A percentile compares a stretch with the other conserved stretches of the same genome.
phyloP scores from a whole-genome alignment of 2,888 invertebrate species.

The Epinotia brunnichana region DNA sequence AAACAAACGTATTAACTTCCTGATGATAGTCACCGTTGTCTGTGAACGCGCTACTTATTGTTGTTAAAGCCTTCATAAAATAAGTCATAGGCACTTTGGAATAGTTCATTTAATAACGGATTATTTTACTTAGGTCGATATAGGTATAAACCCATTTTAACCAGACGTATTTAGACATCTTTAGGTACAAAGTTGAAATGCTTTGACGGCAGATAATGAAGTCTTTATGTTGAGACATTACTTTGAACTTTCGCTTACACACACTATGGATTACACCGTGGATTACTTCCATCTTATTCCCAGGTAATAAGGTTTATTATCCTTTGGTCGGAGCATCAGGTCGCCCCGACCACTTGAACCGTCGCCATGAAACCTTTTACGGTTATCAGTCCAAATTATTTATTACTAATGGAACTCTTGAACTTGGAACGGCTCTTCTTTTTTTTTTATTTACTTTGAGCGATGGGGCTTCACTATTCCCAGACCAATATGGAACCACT shows the following conservation, averaged over 20 bases:
- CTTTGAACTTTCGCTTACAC: constrained; percentile 65
- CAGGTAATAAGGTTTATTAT: constrained; percentile 16
- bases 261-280: constrained; percentile 20
- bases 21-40: no score
- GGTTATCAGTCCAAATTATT: constrained; percentile 75
- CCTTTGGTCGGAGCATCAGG: not conserved
- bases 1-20: no score
- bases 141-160: not conserved
- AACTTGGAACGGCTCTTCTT: constrained; percentile 40
- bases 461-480: constrained; percentile 54
- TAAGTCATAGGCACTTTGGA: no score
- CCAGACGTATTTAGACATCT: constrained; percentile 29
- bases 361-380: constrained; percentile 73
- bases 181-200: constrained; percentile 37
- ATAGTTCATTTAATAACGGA: not conserved
- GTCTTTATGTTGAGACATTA: constrained; percentile 46
- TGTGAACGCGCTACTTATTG: no score
- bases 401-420: constrained; percentile 70
- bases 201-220: constrained; percentile 44
- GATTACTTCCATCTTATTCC: constrained; percentile 6
- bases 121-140: not conserved
- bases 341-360: constrained; percentile 58
- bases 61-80: no score
- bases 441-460: constrained; percentile 18
- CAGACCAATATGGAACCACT: constrained; percentile 65